phyloP scores from a whole-genome alignment of 2,888 invertebrate species.

The Drosophila subsilvestris region DNA sequence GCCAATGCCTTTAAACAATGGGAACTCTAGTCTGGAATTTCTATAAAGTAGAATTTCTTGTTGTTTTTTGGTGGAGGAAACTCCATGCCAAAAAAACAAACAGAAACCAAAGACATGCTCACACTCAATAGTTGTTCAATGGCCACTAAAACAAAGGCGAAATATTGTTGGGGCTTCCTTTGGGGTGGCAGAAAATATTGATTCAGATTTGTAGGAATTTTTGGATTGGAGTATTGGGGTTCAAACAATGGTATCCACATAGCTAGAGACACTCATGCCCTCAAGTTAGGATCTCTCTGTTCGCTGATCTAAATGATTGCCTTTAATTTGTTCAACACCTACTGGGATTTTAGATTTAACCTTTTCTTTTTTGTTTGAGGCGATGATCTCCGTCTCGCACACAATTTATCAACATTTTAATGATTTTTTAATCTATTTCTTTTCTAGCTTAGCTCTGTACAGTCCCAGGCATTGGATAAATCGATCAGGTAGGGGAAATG shows the following conservation, averaged over 20 bases:
- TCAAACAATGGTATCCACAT: constrained; percentile 2
- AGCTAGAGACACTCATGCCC: constrained; percentile 22
- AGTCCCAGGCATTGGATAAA: constrained; percentile 40
- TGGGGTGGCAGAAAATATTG: constrained; percentile 44
- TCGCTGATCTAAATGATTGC: constrained; percentile 46
- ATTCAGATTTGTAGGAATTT: constrained; percentile 56
- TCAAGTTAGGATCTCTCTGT: constrained; percentile 2
- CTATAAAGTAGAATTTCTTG: constrained; percentile 55
- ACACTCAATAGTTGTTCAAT: constrained; percentile 4
- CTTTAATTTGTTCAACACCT: constrained; percentile 69
- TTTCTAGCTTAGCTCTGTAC: constrained; percentile 42
- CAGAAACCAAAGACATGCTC: constrained; percentile 41
- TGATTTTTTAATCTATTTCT: constrained; percentile 71
- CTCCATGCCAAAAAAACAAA: constrained; percentile 59
- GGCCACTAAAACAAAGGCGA: constrained; percentile 47
- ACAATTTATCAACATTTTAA: constrained; percentile 72
- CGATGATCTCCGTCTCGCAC: constrained; percentile 1
- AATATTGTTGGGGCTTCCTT: constrained; percentile 44
- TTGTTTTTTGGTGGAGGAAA: constrained; percentile 15
- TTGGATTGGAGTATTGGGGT: constrained; percentile 23
- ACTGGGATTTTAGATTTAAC: constrained; percentile 46
- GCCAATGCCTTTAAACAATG: constrained; percentile 36
- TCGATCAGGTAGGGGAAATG: constrained; percentile 29
- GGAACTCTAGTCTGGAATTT: constrained; percentile 60
- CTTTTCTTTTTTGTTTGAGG: constrained; percentile 15